phyloP scores from a whole-genome alignment of 2,888 invertebrate genomes.

The Antitype chi region DNA sequence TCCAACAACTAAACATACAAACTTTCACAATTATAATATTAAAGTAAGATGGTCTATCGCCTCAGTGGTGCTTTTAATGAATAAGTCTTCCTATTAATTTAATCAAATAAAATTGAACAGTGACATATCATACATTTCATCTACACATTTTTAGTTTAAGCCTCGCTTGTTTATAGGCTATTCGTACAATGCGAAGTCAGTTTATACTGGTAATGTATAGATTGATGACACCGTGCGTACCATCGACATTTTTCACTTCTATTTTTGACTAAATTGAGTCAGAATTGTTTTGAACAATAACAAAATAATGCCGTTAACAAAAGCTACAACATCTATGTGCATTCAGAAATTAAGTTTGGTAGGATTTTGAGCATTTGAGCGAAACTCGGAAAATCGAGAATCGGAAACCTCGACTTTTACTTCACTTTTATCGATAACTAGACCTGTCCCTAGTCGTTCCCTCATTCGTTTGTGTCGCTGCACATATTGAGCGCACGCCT shows the following conservation, averaged over 20 bases:
- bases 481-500: slow-evolving; percentile 78
- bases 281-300: neutral
- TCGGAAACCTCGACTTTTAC: neutral
- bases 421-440: slow-evolving; percentile 31
- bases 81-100: no score
- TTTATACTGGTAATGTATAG: no score
- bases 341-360: neutral
- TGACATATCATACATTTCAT: no score
- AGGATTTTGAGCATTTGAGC: no score
- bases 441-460: neutral
- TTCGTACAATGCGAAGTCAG: no score
- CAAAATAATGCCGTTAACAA: neutral
- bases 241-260: neutral
- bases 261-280: neutral
- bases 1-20: no score
- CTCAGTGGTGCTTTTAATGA: neutral
- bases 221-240: no score
- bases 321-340: no score
- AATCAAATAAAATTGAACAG: no score
- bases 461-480: slow-evolving; percentile 53
- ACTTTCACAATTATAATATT: no score
- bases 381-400: neutral
- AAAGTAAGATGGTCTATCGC: neutral
- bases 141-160: no score
- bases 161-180: no score